These are phyloP conservation scores for Drosophila suzukii DNA, from an alignment of 1,140 invertebrate species.

Conservation along the genomic window DNA sequence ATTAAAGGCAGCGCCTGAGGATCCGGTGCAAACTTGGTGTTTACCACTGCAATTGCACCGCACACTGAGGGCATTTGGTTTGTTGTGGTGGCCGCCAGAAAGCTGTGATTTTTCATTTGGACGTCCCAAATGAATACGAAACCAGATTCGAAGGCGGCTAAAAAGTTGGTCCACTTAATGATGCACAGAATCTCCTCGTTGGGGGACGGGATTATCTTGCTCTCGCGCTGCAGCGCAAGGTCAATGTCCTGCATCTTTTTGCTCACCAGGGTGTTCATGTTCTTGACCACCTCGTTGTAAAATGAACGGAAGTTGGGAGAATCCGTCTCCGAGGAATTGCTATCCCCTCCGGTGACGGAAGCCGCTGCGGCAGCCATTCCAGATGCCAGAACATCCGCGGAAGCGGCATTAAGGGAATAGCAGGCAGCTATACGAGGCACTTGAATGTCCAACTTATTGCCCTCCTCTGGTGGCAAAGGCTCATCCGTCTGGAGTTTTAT, in stretches of 20 bases:
- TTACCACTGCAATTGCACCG: constrained; percentile 67
- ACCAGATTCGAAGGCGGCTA: constrained; percentile 67
- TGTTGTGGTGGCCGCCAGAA: constrained; percentile 70
- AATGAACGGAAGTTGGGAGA: constrained; percentile 41
- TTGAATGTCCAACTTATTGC: constrained; percentile 34
- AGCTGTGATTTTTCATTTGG: constrained; percentile 56
- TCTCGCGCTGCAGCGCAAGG: constrained; percentile 72
- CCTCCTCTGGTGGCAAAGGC: not conserved
- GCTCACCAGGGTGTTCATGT: constrained; percentile 77
- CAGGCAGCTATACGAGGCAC: constrained; percentile 68
- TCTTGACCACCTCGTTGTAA: constrained; percentile 73
- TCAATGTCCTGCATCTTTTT: constrained; percentile 84
- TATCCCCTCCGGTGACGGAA: not conserved
- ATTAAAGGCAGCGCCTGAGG: constrained; percentile 50
- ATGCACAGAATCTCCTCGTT: constrained; percentile 78
- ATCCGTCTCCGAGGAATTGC: constrained; percentile 7
- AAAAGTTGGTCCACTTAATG: constrained; percentile 77
- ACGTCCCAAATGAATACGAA: constrained; percentile 79
- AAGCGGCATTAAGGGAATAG: constrained; percentile 55
- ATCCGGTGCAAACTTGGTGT: constrained; percentile 56
- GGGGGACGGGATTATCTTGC: constrained; percentile 76
- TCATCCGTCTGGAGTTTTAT: constrained; percentile 10
- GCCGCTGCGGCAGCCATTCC: constrained; percentile 28
- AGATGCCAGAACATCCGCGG: constrained; percentile 14
- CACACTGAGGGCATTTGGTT: constrained; percentile 73